phyloP scores from a whole-genome alignment of 2,797 vertebrate species.

The Discoglossus pictus region DNA sequence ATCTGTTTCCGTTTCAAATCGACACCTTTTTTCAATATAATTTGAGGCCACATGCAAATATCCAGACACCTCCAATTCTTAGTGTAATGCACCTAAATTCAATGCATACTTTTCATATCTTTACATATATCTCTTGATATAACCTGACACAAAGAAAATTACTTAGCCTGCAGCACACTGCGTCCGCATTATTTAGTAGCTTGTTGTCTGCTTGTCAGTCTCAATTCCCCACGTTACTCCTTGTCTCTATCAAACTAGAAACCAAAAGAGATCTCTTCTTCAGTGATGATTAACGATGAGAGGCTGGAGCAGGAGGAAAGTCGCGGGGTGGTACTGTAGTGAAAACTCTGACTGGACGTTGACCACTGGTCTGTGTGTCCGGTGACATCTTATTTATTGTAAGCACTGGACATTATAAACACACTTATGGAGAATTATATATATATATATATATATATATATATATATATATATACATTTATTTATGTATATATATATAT shows the following conservation, averaged over 20 bases:
- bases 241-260: conserved; percentile 69
- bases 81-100: conserved; percentile 35
- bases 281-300: conserved; percentile 67
- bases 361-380: conserved; percentile 54
- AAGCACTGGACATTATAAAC: too few relatives aligned
- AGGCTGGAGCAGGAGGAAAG: conserved; percentile 58
- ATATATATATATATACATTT: too few relatives aligned
- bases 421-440: too few relatives aligned
- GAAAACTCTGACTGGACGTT: conserved; percentile 36
- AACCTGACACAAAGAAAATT: conserved; percentile 48
- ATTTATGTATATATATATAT: too few relatives aligned
- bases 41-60: conserved; percentile 49
- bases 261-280: conserved; percentile 55
- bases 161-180: conserved; percentile 33
- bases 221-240: conserved; percentile 56
- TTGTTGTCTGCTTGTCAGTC: conserved; percentile 56
- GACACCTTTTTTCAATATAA: conserved; percentile 51
- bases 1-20: conserved; percentile 43
- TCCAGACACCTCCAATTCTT: conserved; percentile 50
- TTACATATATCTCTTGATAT: conserved; percentile 40
- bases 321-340: conserved; percentile 60
- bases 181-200: conserved; percentile 50
- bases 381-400: conserved; percentile 53
- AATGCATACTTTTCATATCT: conserved; percentile 33
- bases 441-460: too few relatives aligned